A percentile compares a stretch with the other conserved stretches of the same genome.
Evolutionary conservation across 2,797 vertebrate genomes (phyloP).

Genomic region (Phrynocephalus vlangalii): DNA sequence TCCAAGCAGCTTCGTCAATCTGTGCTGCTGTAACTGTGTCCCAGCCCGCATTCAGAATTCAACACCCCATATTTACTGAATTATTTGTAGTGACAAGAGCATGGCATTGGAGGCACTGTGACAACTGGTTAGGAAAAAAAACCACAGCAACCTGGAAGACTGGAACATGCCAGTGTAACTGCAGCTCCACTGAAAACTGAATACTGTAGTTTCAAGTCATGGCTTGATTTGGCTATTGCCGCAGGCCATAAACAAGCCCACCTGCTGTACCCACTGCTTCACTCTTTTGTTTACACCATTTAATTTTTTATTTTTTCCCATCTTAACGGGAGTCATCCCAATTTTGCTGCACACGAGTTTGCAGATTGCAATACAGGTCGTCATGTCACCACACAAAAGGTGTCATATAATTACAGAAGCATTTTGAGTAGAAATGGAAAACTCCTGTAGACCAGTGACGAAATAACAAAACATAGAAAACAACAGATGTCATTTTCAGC

Average conservation of each 20-base stretch:
- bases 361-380: slow-evolving; percentile 69
- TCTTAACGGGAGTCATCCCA: slow-evolving; percentile 72
- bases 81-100: not conserved
- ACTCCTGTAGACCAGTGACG: slow-evolving; percentile 73
- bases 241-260: not conserved
- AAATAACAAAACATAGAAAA: slow-evolving; percentile 77
- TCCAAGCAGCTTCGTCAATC: too few relatives aligned
- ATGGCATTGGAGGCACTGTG: not conserved
- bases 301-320: slow-evolving; percentile 73
- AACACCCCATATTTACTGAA: not conserved
- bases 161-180: not conserved
- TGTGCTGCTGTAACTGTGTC: not conserved
- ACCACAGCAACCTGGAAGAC: not conserved
- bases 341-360: slow-evolving; percentile 66
- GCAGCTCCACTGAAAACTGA: not conserved
- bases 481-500: slow-evolving; percentile 78
- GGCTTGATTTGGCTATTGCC: not conserved
- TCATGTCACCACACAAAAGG: slow-evolving; percentile 66
- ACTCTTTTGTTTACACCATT: slow-evolving; percentile 29
- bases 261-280: not conserved
- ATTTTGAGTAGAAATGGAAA: slow-evolving; percentile 79
- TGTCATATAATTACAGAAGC: slow-evolving; percentile 76
- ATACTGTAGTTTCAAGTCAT: not conserved
- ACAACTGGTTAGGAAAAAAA: not conserved
- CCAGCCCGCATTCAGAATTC: not conserved